Conservation (phyloP, 2,113 vertebrate genomes). For the Puntigrus tetrazona region DNA sequence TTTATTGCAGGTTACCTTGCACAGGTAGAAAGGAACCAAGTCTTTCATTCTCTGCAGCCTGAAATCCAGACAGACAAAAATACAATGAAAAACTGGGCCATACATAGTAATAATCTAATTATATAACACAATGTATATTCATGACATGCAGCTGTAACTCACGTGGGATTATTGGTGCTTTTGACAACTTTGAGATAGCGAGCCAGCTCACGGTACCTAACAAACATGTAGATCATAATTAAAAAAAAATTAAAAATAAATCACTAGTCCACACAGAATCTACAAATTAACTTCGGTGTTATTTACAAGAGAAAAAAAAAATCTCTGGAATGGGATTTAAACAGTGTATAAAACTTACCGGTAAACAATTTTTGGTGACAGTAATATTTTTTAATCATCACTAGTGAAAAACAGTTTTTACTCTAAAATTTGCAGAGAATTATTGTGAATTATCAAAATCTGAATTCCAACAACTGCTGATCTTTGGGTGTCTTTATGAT, state of each 20-base stretch:
- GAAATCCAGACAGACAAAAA: neutral
- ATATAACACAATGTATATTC: neutral
- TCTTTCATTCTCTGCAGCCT: slow-evolving; percentile 38
- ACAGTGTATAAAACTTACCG: neutral
- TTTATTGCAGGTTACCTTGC: slow-evolving; percentile 31
- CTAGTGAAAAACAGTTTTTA: neutral
- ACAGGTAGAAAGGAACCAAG: slow-evolving; percentile 46
- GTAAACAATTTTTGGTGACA: neutral
- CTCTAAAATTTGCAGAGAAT: neutral
- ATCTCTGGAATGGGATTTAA: neutral
- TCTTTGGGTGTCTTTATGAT: neutral
- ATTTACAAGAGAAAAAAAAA: neutral
- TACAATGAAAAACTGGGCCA: neutral
- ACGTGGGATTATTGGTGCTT: slow-evolving; percentile 53
- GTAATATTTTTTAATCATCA: neutral
- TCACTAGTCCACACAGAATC: neutral
- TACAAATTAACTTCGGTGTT: neutral
- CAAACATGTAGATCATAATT: neutral
- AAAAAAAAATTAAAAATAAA: no score
- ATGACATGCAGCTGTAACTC: slow-evolving; percentile 33
- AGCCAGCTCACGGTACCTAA: slow-evolving; percentile 73
- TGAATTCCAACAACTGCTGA: no score
- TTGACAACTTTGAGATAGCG: slow-evolving; percentile 73
- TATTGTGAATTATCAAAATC: neutral
- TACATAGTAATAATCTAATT: neutral